Base-by-base conservation (phyloP, 1,140 invertebrate genomes). In the Batillaria attramentaria region DNA sequence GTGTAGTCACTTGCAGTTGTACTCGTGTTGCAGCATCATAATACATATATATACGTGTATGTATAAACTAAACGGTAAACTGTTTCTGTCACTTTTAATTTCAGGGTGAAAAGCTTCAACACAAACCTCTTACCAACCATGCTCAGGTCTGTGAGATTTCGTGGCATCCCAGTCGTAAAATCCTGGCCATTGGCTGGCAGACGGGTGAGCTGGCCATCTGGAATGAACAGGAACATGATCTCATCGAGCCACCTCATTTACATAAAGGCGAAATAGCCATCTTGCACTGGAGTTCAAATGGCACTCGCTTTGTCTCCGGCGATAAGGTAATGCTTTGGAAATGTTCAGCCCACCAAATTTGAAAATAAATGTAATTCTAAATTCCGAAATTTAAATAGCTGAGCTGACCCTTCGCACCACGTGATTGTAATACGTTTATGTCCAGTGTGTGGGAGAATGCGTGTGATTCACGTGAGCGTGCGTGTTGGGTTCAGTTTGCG, bases 141-240 rank as follows among this genome's bases (percentile, higher is more conserved):
- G 81, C 83, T 60, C 81, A 84, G 35, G 84, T 87, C 2, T 95
- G 95, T 18, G 93, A 94, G 6, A 89, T 98, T 33, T 93, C 93
- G 4, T 99, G 97, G 97, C 97, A 99, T 92, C 97, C 97, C 2
- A 94, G 94, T 54, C 94, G 94, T 85, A 94, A 94, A 65, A 92
- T 96, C 75, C 88, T 99, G 68, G 95, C 95, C 5, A 94, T 95
- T 73, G 96, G 96, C 13, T 99, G 97, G 96, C 96, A 98, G 90
- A 96, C 94, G 87, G 97, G 97, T 57, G 96, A 97, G 87, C 91
- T 99, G 0, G 93, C 94, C 86, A 93, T 97, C 73, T 96, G 95
- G 95, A 94, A 94, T 84, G 94, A 94, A 83, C 84, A 85, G 85
- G 90, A 90, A 83, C 93, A 89, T 87, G 94, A 95, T 80, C 95